Evolutionary conservation across 2,888 invertebrate species (phyloP).

Genomic region (Eilema sororculum): DNA sequence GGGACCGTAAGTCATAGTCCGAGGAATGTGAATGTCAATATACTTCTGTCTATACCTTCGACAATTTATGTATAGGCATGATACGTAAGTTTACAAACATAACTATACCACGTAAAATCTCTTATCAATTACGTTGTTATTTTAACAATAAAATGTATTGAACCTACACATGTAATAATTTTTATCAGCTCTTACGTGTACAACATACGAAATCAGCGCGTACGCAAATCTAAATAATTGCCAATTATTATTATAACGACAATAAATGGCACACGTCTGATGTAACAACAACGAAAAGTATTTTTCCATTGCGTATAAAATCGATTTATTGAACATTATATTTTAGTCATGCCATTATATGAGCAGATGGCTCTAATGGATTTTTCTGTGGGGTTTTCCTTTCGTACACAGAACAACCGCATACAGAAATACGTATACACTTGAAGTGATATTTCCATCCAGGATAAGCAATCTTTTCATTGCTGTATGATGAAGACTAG

Average conservation of each 20-base stretch:
- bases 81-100: neutral
- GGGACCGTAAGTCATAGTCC: too few relatives aligned
- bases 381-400: neutral
- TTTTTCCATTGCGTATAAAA: slow-evolving; percentile 7
- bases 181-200: slow-evolving; percentile 8
- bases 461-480: too few relatives aligned
- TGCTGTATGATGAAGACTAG: too few relatives aligned
- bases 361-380: neutral
- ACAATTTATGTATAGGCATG: too few relatives aligned
- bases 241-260: slow-evolving; percentile 14
- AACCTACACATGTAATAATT: neutral
- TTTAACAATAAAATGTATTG: neutral
- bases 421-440: neutral
- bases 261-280: neutral
- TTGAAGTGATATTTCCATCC: too few relatives aligned
- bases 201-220: neutral
- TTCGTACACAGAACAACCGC: neutral
- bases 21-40: too few relatives aligned
- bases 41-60: too few relatives aligned
- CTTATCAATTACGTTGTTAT: neutral
- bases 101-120: neutral
- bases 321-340: neutral
- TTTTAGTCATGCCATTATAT: neutral
- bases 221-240: slow-evolving; percentile 13
- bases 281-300: neutral